Evolutionary conservation across 2,888 invertebrate genomes (phyloP).

Genomic region (Drosophila basisetae): DNA sequence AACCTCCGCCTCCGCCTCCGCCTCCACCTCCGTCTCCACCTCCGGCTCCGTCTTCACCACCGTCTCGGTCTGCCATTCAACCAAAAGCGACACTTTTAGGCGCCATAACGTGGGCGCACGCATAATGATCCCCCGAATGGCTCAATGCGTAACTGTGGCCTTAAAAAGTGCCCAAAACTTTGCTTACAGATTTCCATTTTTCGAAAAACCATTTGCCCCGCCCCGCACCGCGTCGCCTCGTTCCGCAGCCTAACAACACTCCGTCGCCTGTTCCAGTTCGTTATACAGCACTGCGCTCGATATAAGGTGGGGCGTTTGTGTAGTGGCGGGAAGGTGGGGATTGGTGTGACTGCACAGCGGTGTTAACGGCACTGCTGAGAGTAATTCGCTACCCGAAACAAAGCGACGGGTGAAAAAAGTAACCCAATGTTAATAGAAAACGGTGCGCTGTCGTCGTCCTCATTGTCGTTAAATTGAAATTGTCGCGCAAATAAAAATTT

Average conservation of each 20-base stretch:
- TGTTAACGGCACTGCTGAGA: slow-evolving; percentile 83
- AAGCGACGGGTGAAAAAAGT: slow-evolving; percentile 35
- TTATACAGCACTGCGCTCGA: slow-evolving; percentile 26
- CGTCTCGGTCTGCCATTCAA: background rate
- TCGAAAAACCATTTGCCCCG: slow-evolving; percentile 63
- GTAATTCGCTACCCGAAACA: slow-evolving; percentile 69
- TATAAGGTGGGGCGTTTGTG: background rate
- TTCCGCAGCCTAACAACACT: background rate
- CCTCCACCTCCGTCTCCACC: too few relatives aligned
- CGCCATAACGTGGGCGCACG: slow-evolving; percentile 74
- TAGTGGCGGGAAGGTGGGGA: background rate
- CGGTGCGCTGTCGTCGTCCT: slow-evolving; percentile 49
- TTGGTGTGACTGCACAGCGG: slow-evolving; percentile 47
- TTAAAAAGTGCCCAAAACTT: slow-evolving; percentile 52
- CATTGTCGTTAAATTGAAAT: slow-evolving; percentile 82
- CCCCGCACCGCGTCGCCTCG: background rate
- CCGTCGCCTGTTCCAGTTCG: slow-evolving; percentile 25
- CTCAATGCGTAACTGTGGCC: slow-evolving; percentile 67
- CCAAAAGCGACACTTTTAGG: slow-evolving; percentile 63
- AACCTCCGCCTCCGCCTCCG: background rate
- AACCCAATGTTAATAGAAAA: slow-evolving; percentile 75
- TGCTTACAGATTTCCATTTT: slow-evolving; percentile 67
- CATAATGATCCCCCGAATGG: slow-evolving; percentile 75
- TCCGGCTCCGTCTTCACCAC: too few relatives aligned
- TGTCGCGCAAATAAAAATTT: slow-evolving; percentile 83